phyloP scores from a whole-genome alignment of 2,797 vertebrate genomes.

The Crenuchus spilurus region DNA sequence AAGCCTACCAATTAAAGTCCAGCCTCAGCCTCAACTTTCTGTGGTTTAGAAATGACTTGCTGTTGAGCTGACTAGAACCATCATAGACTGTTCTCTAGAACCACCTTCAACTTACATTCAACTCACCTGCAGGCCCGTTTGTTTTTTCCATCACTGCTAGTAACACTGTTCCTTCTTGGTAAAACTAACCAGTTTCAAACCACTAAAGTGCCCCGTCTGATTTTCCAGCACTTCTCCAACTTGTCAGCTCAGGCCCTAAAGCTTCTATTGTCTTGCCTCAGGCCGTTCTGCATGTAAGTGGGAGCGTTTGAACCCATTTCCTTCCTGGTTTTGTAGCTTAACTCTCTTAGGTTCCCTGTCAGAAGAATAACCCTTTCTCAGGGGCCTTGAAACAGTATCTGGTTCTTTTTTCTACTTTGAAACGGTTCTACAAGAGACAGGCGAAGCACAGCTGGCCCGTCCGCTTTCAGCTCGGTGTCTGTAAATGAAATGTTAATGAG shows the following conservation, averaged over 20 bases:
- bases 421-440: background rate
- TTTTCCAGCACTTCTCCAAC: background rate
- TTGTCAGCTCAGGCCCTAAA: background rate
- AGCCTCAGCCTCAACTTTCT: background rate
- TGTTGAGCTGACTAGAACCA: background rate
- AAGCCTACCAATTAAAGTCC: background rate
- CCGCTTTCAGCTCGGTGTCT: slow-evolving; percentile 17
- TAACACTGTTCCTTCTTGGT: background rate
- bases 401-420: background rate
- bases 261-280: slow-evolving; percentile 59
- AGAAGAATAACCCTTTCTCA: slow-evolving; percentile 28
- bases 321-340: slow-evolving; percentile 71
- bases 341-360: slow-evolving; percentile 50
- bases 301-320: slow-evolving; percentile 52
- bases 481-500: slow-evolving; percentile 38
- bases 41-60: background rate
- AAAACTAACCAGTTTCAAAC: background rate
- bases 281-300: slow-evolving; percentile 37
- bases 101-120: background rate
- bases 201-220: background rate
- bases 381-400: background rate
- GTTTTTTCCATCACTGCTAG: background rate
- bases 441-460: background rate
- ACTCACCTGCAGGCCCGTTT: background rate
- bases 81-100: background rate